phyloP scores from a whole-genome alignment of 2,113 vertebrate species.

The Aegotheles bennettii region DNA sequence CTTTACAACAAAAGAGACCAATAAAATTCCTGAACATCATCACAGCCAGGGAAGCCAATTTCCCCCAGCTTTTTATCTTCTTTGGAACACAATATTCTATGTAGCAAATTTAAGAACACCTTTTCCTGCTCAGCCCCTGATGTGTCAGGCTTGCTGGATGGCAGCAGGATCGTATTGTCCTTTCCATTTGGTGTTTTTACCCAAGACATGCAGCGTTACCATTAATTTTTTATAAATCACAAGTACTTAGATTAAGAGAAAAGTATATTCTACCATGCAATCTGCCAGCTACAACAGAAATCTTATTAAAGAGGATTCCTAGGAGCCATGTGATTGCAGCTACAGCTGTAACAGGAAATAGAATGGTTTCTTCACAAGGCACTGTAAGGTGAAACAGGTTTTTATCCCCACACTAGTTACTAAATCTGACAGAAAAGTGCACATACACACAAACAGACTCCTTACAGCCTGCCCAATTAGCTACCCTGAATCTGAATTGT shows the following conservation, averaged over 20 bases:
- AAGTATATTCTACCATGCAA: background rate
- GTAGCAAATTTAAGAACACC: background rate
- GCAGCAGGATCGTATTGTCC: background rate
- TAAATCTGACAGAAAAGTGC: background rate
- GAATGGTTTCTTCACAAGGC: background rate
- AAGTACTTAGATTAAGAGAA: background rate
- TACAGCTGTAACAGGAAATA: background rate
- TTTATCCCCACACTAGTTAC: background rate
- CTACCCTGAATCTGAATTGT: background rate
- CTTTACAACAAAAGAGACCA: background rate
- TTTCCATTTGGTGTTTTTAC: background rate
- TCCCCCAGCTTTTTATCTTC: background rate
- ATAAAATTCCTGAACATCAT: background rate
- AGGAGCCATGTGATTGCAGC: background rate
- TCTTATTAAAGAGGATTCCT: background rate
- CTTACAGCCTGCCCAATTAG: background rate
- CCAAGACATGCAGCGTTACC: accelerated
- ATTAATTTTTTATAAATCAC: background rate
- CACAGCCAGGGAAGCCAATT: background rate
- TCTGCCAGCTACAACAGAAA: background rate
- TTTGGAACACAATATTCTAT: background rate
- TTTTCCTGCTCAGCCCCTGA: background rate
- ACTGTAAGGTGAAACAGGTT: background rate
- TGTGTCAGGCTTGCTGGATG: background rate
- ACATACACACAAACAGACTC: background rate